Conservation (phyloP, 2,888 invertebrate genomes). For the Podotricha telesiphe region DNA sequence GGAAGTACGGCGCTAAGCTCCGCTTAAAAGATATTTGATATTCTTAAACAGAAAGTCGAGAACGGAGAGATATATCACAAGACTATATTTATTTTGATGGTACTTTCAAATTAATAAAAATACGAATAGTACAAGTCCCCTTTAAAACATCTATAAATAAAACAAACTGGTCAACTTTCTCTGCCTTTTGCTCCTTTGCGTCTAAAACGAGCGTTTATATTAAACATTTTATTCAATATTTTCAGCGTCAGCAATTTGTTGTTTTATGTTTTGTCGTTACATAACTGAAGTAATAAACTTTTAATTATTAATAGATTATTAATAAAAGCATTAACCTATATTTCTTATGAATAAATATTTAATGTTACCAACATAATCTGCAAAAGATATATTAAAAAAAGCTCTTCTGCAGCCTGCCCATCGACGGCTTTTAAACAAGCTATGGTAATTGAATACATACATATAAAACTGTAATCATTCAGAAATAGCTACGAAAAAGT, state of each 20-base stretch:
- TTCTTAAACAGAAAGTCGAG: neutral
- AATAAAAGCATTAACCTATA: neutral
- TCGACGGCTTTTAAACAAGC: too few relatives aligned
- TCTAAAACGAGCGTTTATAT: neutral
- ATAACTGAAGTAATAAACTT: neutral
- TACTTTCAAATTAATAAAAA: neutral
- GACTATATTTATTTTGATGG: neutral
- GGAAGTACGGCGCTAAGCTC: too few relatives aligned
- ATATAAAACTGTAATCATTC: too few relatives aligned
- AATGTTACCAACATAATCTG: too few relatives aligned
- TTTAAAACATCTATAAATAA: constrained; percentile 21
- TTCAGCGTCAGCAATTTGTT: neutral
- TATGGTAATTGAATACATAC: too few relatives aligned
- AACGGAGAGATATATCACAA: neutral
- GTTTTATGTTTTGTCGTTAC: neutral
- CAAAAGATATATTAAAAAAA: too few relatives aligned
- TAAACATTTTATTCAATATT: constrained; percentile 4
- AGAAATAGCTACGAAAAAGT: too few relatives aligned
- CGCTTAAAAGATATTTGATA: too few relatives aligned
- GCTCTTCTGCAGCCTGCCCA: too few relatives aligned
- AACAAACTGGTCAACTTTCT: constrained; percentile 27
- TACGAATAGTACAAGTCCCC: neutral
- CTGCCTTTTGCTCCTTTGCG: constrained; percentile 18
- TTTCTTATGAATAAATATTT: too few relatives aligned
- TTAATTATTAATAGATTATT: constrained; percentile 6